Evolutionary conservation across 2,113 vertebrate genomes (phyloP), one percentile per base, ranked within the genome.

Genomic region (Chamaea fasciata): DNA sequence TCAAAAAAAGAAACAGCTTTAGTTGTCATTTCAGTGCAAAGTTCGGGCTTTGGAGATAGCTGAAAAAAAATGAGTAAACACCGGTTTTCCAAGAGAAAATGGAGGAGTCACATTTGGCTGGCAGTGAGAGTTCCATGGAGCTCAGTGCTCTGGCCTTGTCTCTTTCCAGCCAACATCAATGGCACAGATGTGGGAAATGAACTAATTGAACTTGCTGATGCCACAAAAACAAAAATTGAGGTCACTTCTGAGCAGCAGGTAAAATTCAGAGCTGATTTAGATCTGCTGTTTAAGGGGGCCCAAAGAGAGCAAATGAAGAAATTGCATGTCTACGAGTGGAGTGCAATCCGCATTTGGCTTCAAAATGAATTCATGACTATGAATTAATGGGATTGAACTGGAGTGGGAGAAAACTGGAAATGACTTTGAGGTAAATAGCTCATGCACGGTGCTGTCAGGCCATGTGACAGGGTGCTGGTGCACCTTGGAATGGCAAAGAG

Each of bases 181-280:
- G 46, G 60, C 95, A 53, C 63, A 57, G n/a, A 69, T 52, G 50
- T 67, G 62, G 70, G 69, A 92, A 95, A 89, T 62, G 67, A 92
- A 65, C 85, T 92, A 92, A 97, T 87, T 92, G 91, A 92, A 93
- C 85, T 95, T 95, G 88, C 78, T 95, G 95, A 95, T 94, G 88
- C 86, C 88, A 85, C 86, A 80, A 92, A 91, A 94, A 62, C 23
- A 77, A 82, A 96, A 96, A 93, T 87, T 95, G 94, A 93, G 94
- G 93, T 97, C 80, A 56, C 63, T 74, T 33, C 70, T 87, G 86
- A 95, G 52, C 88, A 93, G 91, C 94, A 86, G 81, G 37, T 78
- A 91, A 76, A 82, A 97, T 91, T 92, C 88, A 93, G 52, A 91
- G 42, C 5, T 23, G 82, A 79, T 96, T 95, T 92, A 80, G 59